A percentile compares a stretch with the other conserved stretches of the same genome.
Conservation (phyloP, 2,888 invertebrate genomes). For the Aporophyla nigra region DNA sequence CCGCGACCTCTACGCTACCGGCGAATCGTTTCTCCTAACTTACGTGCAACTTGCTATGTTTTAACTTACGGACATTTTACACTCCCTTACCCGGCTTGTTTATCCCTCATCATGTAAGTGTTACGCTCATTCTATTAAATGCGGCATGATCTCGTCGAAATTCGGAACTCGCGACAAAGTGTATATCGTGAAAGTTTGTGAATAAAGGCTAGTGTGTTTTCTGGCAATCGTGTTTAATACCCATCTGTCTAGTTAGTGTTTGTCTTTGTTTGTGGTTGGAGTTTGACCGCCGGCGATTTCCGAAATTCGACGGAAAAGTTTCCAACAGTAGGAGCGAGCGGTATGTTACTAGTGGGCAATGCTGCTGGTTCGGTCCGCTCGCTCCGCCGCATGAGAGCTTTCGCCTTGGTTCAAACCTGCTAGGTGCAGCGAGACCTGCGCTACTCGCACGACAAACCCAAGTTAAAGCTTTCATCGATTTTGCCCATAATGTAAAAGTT, state of each 20-base stretch:
- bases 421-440: constrained; percentile 73
- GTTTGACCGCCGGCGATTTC: constrained; percentile 82
- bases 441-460: constrained; percentile 75
- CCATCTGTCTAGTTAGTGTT: constrained; percentile 74
- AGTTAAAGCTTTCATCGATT: constrained; percentile 82
- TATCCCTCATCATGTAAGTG: constrained; percentile 91
- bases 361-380: constrained; percentile 74
- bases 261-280: constrained; percentile 78
- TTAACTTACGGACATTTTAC: constrained; percentile 88
- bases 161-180: constrained; percentile 88
- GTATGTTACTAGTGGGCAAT: constrained; percentile 77
- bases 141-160: constrained; percentile 84
- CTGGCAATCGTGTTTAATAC: constrained; percentile 73
- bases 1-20: constrained; percentile 92
- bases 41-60: constrained; percentile 89
- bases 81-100: constrained; percentile 90
- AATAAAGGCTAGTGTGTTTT: constrained; percentile 82
- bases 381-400: constrained; percentile 84
- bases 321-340: constrained; percentile 80
- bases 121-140: constrained; percentile 88
- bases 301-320: constrained; percentile 88
- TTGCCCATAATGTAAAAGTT: constrained; percentile 84
- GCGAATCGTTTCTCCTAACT: constrained; percentile 89
- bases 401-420: constrained; percentile 78
- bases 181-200: constrained; percentile 88